Evolutionary conservation across 2,113 vertebrate species (phyloP).

Genomic region (Tetrax tetrax): DNA sequence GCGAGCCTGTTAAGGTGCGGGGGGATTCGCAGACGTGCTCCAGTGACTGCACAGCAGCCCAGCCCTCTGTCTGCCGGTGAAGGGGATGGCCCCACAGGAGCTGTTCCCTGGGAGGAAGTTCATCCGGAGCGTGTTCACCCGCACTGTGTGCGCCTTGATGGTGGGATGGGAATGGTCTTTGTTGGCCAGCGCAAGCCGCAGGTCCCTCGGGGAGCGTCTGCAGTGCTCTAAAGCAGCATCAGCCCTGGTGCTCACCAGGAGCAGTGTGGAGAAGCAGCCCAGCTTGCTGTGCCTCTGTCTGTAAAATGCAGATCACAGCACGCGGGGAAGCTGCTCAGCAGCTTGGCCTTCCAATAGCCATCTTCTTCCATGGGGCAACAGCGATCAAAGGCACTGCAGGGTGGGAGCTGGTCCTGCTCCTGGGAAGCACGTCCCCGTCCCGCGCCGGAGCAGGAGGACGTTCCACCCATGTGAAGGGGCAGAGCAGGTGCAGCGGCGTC

Average conservation of each 20-base stretch:
- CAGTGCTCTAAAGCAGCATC: neutral
- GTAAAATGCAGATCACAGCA: neutral
- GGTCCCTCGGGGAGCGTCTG: neutral
- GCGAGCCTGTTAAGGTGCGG: rapidly evolving
- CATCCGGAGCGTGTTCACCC: no score
- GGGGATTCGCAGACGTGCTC: neutral
- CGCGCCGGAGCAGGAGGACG: rapidly evolving
- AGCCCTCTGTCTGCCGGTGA: neutral
- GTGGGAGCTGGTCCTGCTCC: neutral
- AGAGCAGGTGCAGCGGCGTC: neutral
- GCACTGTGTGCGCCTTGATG: no score
- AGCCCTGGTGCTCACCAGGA: neutral
- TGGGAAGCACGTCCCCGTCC: neutral
- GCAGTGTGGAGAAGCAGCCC: neutral
- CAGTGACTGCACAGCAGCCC: rapidly evolving
- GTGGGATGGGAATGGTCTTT: no score
- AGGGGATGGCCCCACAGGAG: no score
- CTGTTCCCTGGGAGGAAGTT: no score
- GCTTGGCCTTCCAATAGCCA: neutral
- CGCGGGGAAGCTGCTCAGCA: neutral
- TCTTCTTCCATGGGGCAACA: neutral
- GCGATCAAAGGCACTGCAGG: neutral
- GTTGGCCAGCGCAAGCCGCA: no score
- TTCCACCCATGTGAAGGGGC: neutral
- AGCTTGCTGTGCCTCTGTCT: neutral